Conservation (phyloP, 2,797 vertebrate species). For the Otolemur crassicaudatus region DNA sequence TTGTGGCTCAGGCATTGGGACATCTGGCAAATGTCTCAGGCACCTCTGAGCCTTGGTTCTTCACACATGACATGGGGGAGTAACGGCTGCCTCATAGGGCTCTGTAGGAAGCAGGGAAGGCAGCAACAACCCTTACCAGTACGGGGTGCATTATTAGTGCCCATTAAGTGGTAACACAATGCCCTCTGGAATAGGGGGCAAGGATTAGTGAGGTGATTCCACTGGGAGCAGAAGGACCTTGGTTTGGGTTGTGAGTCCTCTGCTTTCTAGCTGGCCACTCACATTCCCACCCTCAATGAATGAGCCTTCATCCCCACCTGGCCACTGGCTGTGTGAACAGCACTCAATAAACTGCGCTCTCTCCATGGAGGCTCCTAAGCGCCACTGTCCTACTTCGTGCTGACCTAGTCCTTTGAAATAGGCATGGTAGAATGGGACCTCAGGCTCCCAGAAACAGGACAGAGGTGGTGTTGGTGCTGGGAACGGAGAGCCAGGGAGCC, state of each 20-base stretch:
- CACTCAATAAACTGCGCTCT: neutral
- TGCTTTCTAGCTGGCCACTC: neutral
- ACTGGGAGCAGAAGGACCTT: neutral
- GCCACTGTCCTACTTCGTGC: no score
- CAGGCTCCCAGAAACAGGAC: neutral
- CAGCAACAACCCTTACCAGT: rapidly evolving
- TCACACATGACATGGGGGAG: neutral
- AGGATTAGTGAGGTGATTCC: neutral
- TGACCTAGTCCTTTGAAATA: neutral
- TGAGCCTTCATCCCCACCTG: rapidly evolving
- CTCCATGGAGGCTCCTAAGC: neutral
- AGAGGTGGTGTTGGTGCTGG: neutral
- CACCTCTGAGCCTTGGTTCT: neutral
- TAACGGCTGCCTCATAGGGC: neutral
- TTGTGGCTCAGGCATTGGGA: neutral
- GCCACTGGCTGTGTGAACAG: rapidly evolving
- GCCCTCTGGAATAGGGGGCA: neutral
- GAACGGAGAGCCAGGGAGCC: neutral
- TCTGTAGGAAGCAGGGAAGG: neutral
- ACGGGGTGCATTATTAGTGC: rapidly evolving
- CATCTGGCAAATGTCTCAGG: neutral
- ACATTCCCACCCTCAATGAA: neutral
- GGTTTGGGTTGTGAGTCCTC: neutral
- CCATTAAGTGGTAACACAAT: neutral
- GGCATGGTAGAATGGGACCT: no score